phyloP scores from a whole-genome alignment of 2,113 vertebrate genomes.

The Crotalus viridis region DNA sequence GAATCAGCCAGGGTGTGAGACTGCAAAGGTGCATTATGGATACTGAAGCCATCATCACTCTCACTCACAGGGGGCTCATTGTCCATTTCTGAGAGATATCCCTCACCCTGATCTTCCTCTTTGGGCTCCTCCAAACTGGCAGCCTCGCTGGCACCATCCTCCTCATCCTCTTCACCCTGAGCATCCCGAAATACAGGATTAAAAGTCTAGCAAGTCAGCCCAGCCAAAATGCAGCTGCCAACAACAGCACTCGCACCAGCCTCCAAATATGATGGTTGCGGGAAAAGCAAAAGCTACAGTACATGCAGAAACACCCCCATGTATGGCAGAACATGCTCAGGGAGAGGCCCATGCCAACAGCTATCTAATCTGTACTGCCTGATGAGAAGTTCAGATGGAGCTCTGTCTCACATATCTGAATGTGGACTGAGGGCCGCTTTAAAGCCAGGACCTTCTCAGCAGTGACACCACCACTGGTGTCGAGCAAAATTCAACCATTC shows the following conservation, averaged over 20 bases:
- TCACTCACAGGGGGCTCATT: constrained; percentile 94
- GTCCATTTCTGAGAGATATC: constrained; percentile 92
- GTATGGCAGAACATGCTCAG: background rate
- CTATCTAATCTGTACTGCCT: background rate
- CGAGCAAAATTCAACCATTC: background rate
- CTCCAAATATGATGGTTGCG: background rate
- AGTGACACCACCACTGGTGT: background rate
- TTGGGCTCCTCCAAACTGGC: constrained; percentile 93
- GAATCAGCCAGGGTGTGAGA: constrained; percentile 92
- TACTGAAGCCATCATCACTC: constrained; percentile 96
- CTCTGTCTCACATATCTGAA: background rate
- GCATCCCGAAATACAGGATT: constrained; percentile 78
- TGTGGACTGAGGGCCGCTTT: background rate
- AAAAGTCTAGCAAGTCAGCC: constrained; percentile 22
- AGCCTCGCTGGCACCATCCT: constrained; percentile 91
- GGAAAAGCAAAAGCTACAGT: background rate
- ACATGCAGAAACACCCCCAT: background rate
- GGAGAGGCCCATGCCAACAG: background rate
- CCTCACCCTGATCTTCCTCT: constrained; percentile 86
- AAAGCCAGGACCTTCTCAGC: background rate
- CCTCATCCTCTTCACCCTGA: constrained; percentile 89
- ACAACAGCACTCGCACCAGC: constrained; percentile 4
- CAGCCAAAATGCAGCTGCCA: background rate
- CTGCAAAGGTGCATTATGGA: constrained; percentile 89
- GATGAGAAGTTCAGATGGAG: background rate